phyloP scores from a whole-genome alignment of 92 coral and sea anemone genomes.

The Epizoanthus rinbou region DNA sequence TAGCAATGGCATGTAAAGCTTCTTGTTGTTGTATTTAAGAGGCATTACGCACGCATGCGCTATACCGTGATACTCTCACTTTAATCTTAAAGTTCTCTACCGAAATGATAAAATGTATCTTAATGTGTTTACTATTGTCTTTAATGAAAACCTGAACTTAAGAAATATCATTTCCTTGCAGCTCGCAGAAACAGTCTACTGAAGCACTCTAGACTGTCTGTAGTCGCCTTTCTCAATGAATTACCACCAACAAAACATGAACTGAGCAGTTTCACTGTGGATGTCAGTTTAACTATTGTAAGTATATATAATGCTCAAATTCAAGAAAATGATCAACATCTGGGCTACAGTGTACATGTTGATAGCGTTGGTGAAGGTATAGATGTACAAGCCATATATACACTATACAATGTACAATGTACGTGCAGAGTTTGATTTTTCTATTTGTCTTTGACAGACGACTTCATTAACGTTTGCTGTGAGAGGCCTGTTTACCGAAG shows the following conservation, averaged over 20 bases:
- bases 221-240: slow-evolving; percentile 94
- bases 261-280: slow-evolving; percentile 73
- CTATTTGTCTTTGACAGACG: slow-evolving; percentile 48
- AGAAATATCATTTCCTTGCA: slow-evolving; percentile 12
- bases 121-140: neutral
- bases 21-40: too few relatives aligned
- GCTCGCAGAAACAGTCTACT: slow-evolving; percentile 64
- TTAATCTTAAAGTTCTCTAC: too few relatives aligned
- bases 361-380: too few relatives aligned
- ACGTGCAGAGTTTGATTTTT: neutral
- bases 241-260: slow-evolving; percentile 90
- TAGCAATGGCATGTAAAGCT: too few relatives aligned
- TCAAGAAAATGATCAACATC: too few relatives aligned
- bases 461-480: slow-evolving; percentile 85
- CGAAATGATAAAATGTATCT: too few relatives aligned
- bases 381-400: too few relatives aligned
- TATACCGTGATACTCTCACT: too few relatives aligned
- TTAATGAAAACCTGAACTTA: neutral
- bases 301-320: slow-evolving; percentile 22
- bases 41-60: too few relatives aligned
- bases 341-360: neutral
- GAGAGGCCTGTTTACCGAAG: slow-evolving; percentile 89
- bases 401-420: too few relatives aligned
- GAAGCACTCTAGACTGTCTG: slow-evolving; percentile 92
- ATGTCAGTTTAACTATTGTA: slow-evolving; percentile 83